phyloP scores from a whole-genome alignment of 2,888 invertebrate genomes.

The Itoplectis maculator region DNA sequence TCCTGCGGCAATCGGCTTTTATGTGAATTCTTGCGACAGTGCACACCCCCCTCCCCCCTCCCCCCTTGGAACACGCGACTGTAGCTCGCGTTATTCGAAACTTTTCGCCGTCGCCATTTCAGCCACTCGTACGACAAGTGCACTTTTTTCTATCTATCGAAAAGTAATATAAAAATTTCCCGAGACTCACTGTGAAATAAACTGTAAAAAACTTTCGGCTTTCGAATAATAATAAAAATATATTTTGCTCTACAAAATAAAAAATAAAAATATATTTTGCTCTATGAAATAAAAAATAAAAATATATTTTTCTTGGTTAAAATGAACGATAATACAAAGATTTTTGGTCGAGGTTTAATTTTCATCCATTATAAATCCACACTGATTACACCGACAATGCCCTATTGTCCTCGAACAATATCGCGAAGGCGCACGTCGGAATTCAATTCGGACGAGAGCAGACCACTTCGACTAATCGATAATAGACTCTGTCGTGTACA shows the following conservation, averaged over 20 bases:
- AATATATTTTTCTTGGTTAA: too few relatives aligned
- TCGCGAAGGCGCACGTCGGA: constrained; percentile 41
- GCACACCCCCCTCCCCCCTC: constrained; percentile 16
- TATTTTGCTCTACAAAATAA: too few relatives aligned
- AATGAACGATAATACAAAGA: too few relatives aligned
- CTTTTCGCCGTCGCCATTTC: constrained; percentile 21
- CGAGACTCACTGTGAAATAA: not conserved
- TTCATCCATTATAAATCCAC: not conserved
- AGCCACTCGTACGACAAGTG: constrained; percentile 25
- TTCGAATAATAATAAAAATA: not conserved
- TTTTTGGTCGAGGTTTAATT: constrained; percentile 34
- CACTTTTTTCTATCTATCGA: not conserved
- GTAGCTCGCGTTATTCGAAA: constrained; percentile 26
- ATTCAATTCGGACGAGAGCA: constrained; percentile 47
- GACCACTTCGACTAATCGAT: constrained; percentile 59
- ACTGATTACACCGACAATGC: constrained; percentile 39
- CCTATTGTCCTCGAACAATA: constrained; percentile 45
- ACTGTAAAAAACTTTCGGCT: not conserved
- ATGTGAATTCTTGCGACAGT: constrained; percentile 51
- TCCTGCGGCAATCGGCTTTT: constrained; percentile 56
- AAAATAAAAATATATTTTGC: too few relatives aligned
- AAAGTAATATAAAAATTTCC: constrained; percentile 20
- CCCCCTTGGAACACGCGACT: not conserved
- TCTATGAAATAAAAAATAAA: too few relatives aligned
- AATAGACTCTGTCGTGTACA: constrained; percentile 49